Evolutionary conservation across 2,113 vertebrate genomes (phyloP).

Genomic region (Prunella himalayana): DNA sequence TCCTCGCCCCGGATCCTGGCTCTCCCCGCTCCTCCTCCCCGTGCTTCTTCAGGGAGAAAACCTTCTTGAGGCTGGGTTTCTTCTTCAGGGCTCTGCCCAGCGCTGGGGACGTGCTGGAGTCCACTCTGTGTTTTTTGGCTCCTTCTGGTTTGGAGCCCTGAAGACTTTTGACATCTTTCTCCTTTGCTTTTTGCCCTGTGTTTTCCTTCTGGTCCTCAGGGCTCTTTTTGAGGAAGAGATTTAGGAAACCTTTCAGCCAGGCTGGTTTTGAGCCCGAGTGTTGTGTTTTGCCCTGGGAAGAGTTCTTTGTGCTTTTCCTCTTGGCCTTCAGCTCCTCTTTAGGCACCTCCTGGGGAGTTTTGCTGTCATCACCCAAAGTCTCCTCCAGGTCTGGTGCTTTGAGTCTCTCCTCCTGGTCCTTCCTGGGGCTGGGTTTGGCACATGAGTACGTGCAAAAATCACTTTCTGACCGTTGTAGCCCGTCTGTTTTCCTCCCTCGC

Average conservation of each 20-base stretch:
- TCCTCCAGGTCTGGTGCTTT: neutral
- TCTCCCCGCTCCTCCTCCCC: conserved; percentile 29
- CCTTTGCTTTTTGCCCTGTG: conserved; percentile 59
- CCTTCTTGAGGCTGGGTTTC: conserved; percentile 55
- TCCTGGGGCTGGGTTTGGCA: neutral
- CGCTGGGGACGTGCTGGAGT: neutral
- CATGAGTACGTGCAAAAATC: conserved; percentile 45
- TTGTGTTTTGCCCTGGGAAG: conserved; percentile 42
- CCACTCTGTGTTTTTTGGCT: neutral
- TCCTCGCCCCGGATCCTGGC: fast-evolving
- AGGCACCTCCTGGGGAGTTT: neutral
- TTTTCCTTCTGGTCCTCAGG: conserved; percentile 75
- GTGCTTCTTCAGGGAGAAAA: conserved; percentile 51
- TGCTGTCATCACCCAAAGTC: neutral
- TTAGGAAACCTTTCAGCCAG: conserved; percentile 74
- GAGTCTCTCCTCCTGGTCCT: neutral
- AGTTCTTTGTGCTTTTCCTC: conserved; percentile 61
- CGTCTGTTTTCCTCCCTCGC: neutral
- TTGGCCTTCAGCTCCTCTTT: conserved; percentile 12
- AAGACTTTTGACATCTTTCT: conserved; percentile 49
- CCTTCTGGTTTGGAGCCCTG: neutral
- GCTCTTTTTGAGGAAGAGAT: conserved; percentile 67
- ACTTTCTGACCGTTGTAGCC: conserved; percentile 64
- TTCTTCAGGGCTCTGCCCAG: conserved; percentile 57
- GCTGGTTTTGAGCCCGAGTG: neutral